A percentile compares a stretch with the other conserved stretches of the same genome.
Conservation (phyloP, 2,113 vertebrate species). For the Apistogramma diplotaenia region DNA sequence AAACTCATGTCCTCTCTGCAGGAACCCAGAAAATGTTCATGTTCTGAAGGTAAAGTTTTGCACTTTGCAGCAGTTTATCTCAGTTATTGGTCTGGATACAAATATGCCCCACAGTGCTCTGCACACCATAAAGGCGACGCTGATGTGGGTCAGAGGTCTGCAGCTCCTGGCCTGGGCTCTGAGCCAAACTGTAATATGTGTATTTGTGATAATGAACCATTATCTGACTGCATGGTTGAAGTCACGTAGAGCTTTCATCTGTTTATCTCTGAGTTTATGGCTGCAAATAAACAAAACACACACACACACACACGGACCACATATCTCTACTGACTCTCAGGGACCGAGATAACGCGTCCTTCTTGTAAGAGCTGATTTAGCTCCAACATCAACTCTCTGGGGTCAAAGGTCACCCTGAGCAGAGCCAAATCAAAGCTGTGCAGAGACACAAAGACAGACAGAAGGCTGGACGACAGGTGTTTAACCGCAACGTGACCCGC, state of each 20-base stretch:
- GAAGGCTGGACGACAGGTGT: background rate
- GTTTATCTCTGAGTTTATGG: conserved; percentile 23
- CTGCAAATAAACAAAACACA: conserved; percentile 9
- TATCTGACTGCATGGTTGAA: conserved; percentile 11
- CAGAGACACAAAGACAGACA: background rate
- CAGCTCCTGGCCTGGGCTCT: background rate
- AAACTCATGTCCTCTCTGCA: too few species aligned
- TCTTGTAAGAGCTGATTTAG: background rate
- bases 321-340: background rate
- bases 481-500: background rate
- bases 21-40: too few species aligned
- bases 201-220: background rate
- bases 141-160: background rate
- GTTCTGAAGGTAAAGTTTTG: too few species aligned
- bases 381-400: background rate
- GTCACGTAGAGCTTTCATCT: conserved; percentile 44
- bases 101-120: background rate
- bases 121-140: background rate
- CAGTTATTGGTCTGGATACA: background rate
- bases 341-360: background rate
- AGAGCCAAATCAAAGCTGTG: background rate
- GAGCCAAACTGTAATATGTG: background rate
- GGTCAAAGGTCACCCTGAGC: background rate
- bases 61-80: too few species aligned
- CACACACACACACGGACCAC: background rate